Base-by-base conservation (phyloP, 2,113 vertebrate species). In the Caranx ignobilis region DNA sequence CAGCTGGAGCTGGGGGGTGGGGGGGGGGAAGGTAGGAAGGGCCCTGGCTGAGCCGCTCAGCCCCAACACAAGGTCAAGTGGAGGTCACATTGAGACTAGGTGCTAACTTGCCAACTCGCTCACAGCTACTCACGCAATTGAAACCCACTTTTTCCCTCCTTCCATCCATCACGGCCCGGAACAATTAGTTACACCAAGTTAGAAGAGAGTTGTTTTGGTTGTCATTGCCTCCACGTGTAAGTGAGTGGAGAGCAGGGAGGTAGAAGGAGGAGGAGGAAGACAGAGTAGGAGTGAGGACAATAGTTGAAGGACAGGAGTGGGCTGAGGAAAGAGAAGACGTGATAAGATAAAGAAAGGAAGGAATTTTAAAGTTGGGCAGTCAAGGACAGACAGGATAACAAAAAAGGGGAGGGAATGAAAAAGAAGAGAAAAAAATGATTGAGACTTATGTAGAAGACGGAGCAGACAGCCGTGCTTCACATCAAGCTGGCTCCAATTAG, bases 401-500 rank as follows among this genome's bases (percentile, higher is more conserved):
- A 95, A 94, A 96, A 54, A 31, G 4, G 32, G 31, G 45, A 19
- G 12, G 12, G 56, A 79, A 52, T 54, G n/a, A 72, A 71, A 86
- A 67, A 79, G 63, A 70, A 55, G 70, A 45, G 59, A 48, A 56
- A 55, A 64, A 59, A 69, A 61, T 2, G 21, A 82, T 71, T 67
- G 61, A 47, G 67, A 83, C 56, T 87, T 65, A 60, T 37, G 5
- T 92, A 85, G 94, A 95, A 96, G 82, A 89, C 93, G 0, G 96
- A 96, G 96, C 95, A 96, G 96, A 96, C 94, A 95, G 94, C 93
- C 92, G 91, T 93, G 95, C 96, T 96, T 96, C 95, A 96, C 94
- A 96, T 95, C 95, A 96, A 97, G 95, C 95, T 98, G 98, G 95
- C 96, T 98, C 96, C 97, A 98, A 99, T 99, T 98, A 98, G 96